Percentiles rank a stretch among this genome's conserved stretches.
Evolutionary conservation across 2,797 vertebrate species (phyloP).

Genomic region (Sebastes taczanowskii): DNA sequence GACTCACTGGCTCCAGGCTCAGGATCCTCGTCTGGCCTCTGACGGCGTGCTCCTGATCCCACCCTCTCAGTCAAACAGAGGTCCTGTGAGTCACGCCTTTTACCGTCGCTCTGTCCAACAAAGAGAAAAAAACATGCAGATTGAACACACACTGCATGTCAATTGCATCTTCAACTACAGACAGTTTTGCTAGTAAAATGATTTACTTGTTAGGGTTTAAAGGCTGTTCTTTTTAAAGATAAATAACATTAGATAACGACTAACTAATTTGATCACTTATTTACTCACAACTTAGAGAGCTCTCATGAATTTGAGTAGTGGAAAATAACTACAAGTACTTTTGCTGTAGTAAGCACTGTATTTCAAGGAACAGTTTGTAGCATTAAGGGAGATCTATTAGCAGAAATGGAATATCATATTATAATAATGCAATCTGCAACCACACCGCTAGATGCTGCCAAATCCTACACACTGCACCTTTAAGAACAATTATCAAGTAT

Average conservation of each 20-base stretch:
- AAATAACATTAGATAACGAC: not conserved
- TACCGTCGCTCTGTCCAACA: slow-evolving; percentile 42
- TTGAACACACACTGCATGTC: not conserved
- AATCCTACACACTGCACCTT: too few relatives aligned
- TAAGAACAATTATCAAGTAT: too few relatives aligned
- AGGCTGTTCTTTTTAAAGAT: not conserved
- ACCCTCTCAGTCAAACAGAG: slow-evolving; percentile 59
- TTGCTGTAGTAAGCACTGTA: not conserved
- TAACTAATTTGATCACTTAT: not conserved
- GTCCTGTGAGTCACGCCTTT: slow-evolving; percentile 70
- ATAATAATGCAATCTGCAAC: too few relatives aligned
- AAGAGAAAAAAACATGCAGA: not conserved
- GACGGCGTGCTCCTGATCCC: slow-evolving; percentile 60
- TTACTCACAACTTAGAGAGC: not conserved
- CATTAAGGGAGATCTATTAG: too few relatives aligned
- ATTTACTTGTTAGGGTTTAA: not conserved
- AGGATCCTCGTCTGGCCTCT: slow-evolving; percentile 72
- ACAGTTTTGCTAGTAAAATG: not conserved
- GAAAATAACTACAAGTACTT: not conserved
- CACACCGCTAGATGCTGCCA: too few relatives aligned
- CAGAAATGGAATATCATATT: too few relatives aligned
- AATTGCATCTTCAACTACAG: not conserved
- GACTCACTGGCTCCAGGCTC: slow-evolving; percentile 80
- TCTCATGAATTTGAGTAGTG: not conserved
- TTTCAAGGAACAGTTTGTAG: too few relatives aligned